Evolutionary conservation across 1,140 invertebrate species (phyloP).

Genomic region (Megalonaias nervosa): DNA sequence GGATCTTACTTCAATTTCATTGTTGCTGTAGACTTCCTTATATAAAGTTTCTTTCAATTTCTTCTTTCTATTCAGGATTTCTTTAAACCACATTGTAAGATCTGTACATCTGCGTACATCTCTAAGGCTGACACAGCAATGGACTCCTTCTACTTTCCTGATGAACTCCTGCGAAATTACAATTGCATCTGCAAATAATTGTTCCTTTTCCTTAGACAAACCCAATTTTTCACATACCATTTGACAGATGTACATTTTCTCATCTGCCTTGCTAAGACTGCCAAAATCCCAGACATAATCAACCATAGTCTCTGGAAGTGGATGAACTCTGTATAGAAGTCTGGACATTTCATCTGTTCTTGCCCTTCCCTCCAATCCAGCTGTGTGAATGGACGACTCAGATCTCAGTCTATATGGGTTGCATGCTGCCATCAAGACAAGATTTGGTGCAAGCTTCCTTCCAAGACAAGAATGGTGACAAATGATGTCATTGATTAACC

Average conservation of each 20-base stretch:
- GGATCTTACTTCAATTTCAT: constrained; percentile 13
- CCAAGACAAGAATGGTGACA: constrained; percentile 22
- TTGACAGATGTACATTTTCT: constrained; percentile 59
- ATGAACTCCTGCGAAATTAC: constrained; percentile 46
- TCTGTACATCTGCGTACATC: constrained; percentile 21
- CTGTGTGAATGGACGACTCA: neutral
- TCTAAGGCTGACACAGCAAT: constrained; percentile 51
- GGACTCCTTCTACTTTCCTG: constrained; percentile 22
- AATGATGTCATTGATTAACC: constrained; percentile 25
- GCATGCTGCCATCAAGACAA: constrained; percentile 33
- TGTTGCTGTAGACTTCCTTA: neutral
- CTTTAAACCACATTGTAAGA: neutral
- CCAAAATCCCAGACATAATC: constrained; percentile 68
- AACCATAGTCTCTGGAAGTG: constrained; percentile 61
- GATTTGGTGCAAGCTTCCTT: too few species aligned
- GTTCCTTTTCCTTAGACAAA: neutral
- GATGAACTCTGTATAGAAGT: constrained; percentile 62
- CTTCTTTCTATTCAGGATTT: too few species aligned
- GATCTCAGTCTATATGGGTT: constrained; percentile 33
- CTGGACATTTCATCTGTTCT: constrained; percentile 49
- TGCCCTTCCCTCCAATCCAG: neutral
- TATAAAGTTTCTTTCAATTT: neutral
- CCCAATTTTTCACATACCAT: constrained; percentile 48
- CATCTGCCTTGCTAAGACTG: constrained; percentile 47
- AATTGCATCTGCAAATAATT: constrained; percentile 25